Evolutionary conservation across 2,888 invertebrate genomes (phyloP).

Genomic region (Xestia rhomboidea): DNA sequence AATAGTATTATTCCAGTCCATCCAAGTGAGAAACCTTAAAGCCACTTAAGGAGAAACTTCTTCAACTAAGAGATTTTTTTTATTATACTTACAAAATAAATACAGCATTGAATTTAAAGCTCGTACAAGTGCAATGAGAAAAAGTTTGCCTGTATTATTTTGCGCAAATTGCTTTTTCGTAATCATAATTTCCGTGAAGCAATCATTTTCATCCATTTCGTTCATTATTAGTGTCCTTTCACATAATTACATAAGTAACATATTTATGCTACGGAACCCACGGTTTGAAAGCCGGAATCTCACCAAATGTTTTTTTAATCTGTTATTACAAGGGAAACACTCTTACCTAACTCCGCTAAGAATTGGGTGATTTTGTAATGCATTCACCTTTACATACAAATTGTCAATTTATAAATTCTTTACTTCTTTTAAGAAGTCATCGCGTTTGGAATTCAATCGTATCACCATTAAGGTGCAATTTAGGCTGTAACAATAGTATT

Average conservation of each 20-base stretch:
- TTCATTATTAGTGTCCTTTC: background rate
- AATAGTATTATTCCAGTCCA: background rate
- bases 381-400: slow-evolving; percentile 22
- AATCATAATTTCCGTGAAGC: background rate
- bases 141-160: background rate
- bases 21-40: background rate
- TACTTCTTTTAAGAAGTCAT: background rate
- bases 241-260: background rate
- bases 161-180: no score
- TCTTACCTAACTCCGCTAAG: slow-evolving; percentile 18
- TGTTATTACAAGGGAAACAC: slow-evolving; percentile 29
- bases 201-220: background rate
- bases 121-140: background rate
- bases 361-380: slow-evolving; percentile 20
- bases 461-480: no score
- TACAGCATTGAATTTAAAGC: background rate
- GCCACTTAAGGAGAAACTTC: background rate
- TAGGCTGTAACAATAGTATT: background rate
- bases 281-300: background rate
- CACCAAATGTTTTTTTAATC: slow-evolving; percentile 46
- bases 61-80: background rate
- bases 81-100: background rate
- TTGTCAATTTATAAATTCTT: slow-evolving; percentile 9
- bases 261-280: slow-evolving; percentile 35
- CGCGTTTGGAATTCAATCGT: background rate